Conservation (phyloP, 92 coral and sea anemone genomes). For the Umimayanthus chanpuru region DNA sequence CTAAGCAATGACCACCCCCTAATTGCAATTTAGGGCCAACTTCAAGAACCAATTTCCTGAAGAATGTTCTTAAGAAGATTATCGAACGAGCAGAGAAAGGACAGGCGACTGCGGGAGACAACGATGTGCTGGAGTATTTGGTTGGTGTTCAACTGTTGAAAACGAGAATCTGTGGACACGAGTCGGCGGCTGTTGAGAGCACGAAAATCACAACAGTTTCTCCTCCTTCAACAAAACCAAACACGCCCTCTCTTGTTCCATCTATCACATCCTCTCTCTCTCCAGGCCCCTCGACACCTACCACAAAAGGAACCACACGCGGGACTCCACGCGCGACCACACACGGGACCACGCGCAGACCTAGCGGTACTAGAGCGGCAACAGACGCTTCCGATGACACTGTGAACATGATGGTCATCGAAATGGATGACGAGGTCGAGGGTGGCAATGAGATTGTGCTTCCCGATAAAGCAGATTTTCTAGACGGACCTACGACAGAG, state of each 20-base stretch:
- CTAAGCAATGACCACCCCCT: too few relatives aligned
- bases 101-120: background rate
- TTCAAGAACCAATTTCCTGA: background rate
- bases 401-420: background rate
- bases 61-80: background rate
- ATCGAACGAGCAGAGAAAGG: constrained; percentile 21
- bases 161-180: background rate
- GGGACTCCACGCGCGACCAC: too few relatives aligned
- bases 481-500: background rate
- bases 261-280: background rate
- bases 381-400: background rate
- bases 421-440: background rate
- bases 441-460: background rate
- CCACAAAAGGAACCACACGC: background rate
- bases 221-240: background rate
- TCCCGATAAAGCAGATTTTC: background rate
- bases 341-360: background rate
- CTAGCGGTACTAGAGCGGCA: background rate
- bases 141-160: background rate
- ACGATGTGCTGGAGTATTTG: background rate
- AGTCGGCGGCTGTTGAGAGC: background rate
- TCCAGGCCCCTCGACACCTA: background rate
- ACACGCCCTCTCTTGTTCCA: background rate
- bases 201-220: background rate
- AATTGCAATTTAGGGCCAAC: background rate